These are phyloP conservation scores for Aleadryas rufinucha DNA, from an alignment of 2,113 vertebrate genomes.

Conservation along the genomic window DNA sequence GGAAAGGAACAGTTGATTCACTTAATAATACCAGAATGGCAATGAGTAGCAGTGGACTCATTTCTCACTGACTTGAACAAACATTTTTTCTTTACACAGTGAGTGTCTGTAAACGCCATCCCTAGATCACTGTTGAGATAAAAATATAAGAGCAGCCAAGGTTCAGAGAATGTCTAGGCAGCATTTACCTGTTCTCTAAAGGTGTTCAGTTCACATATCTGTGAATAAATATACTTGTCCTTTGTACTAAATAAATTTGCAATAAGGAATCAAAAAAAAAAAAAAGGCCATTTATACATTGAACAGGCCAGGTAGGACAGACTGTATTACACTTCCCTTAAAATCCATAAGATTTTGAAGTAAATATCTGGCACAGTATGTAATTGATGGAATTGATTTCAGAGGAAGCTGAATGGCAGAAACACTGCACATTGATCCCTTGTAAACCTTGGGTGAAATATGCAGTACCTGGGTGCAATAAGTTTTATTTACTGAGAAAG, in stretches of 20 bases:
- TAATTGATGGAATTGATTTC: not conserved
- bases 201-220: not conserved
- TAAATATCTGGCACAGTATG: not conserved
- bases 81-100: not conserved
- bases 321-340: not conserved
- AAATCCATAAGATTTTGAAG: not conserved
- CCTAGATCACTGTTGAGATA: not conserved
- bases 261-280: not conserved
- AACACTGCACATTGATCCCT: not conserved
- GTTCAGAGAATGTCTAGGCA: not conserved
- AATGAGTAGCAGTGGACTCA: not conserved
- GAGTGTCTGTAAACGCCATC: not conserved
- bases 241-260: not conserved
- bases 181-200: not conserved
- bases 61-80: not conserved
- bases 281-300: not conserved
- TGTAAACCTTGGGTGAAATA: not conserved
- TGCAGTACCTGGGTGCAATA: rapidly evolving
- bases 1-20: not conserved
- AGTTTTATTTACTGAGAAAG: not conserved
- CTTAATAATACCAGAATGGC: not conserved
- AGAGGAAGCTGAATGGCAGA: not conserved
- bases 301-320: not conserved
- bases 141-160: not conserved
- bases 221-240: not conserved